A percentile compares a stretch with the other conserved stretches of the same genome.
phyloP scores from a whole-genome alignment of 2,888 invertebrate genomes.

The Conomelus anceps region DNA sequence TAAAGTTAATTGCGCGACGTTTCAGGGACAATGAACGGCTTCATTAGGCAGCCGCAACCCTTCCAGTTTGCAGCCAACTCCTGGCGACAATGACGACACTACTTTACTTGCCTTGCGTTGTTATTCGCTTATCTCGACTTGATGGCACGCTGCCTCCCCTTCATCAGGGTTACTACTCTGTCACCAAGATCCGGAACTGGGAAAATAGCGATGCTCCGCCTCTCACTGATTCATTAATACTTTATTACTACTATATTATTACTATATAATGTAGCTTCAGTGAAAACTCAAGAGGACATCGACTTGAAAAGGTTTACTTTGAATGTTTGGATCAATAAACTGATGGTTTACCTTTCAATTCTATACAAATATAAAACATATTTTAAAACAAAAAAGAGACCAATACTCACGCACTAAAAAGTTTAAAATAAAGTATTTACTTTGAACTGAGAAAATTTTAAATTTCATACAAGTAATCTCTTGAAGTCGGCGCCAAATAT shows the following conservation, averaged over 20 bases:
- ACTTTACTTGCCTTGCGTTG: background rate
- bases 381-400: no score
- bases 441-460: no score
- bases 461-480: no score
- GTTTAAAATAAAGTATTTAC: no score
- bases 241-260: background rate
- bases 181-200: background rate
- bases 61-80: background rate
- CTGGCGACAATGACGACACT: background rate
- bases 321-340: no score
- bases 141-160: no score
- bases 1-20: constrained; percentile 21
- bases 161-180: background rate
- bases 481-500: no score
- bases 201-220: background rate
- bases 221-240: background rate
- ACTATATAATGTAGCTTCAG: no score
- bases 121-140: background rate
- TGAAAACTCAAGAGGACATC: background rate
- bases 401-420: no score
- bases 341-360: no score
- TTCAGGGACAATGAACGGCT: constrained; percentile 16
- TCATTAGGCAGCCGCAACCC: constrained; percentile 7
- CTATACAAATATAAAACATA: no score
- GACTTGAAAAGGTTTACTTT: background rate